Evolutionary conservation across 1,140 invertebrate species (phyloP).

Genomic region (Acromyrmex heyeri): DNA sequence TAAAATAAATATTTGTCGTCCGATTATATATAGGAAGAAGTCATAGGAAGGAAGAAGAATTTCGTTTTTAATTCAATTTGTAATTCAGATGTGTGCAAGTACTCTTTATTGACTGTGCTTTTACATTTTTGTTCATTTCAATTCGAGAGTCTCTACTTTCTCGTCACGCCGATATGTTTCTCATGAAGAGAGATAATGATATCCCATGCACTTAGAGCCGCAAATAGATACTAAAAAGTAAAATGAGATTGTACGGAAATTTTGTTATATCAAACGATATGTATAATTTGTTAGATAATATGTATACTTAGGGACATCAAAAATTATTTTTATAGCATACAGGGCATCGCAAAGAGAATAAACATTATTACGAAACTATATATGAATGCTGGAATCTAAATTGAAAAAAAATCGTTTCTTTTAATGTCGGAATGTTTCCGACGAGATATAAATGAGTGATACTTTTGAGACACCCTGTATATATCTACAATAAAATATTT

Average conservation of each 20-base stretch:
- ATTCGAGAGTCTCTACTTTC: conserved; percentile 10
- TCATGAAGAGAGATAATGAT: conserved; percentile 38
- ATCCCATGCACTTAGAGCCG: conserved; percentile 17
- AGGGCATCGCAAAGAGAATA: neutral
- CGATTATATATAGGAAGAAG: too few species aligned
- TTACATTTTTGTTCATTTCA: conserved; percentile 56
- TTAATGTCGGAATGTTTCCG: neutral
- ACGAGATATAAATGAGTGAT: neutral
- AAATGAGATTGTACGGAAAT: conserved; percentile 4
- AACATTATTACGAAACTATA: neutral
- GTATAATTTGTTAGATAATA: conserved; percentile 21
- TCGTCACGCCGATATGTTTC: conserved; percentile 50
- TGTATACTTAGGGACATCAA: neutral
- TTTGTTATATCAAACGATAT: conserved; percentile 26
- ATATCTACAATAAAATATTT: neutral
- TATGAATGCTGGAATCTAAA: neutral
- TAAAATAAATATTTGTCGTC: neutral
- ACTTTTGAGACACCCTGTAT: neutral
- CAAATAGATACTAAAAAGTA: conserved; percentile 30
- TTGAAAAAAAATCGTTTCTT: neutral
- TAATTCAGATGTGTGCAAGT: conserved; percentile 50
- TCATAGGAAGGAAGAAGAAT: neutral
- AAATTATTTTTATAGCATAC: conserved; percentile 28
- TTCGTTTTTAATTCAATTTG: conserved; percentile 22
- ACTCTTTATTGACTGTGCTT: conserved; percentile 61